Evolutionary conservation across 92 coral and sea anemone genomes (phyloP).

Genomic region (Epizoanthus illoricatus): DNA sequence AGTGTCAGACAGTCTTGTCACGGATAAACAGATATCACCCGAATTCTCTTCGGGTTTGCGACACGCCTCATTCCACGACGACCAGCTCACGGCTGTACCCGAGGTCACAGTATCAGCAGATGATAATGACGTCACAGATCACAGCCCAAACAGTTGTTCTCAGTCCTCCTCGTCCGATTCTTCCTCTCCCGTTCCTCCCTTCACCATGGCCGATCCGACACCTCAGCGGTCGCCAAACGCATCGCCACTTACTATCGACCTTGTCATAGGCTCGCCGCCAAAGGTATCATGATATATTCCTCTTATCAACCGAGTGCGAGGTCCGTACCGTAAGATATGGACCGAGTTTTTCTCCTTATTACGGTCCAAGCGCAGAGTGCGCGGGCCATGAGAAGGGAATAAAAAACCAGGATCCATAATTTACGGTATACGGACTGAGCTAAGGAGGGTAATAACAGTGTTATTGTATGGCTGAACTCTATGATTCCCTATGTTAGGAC

Average conservation of each 20-base stretch:
- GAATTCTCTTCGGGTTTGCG: slow-evolving; percentile 57
- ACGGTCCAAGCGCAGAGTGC: too few species aligned
- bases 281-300: slow-evolving; percentile 35
- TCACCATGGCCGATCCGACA: slow-evolving; percentile 13
- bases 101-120: slow-evolving; percentile 63
- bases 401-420: too few species aligned
- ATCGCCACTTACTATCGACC: slow-evolving; percentile 66
- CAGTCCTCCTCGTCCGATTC: slow-evolving; percentile 54
- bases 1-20: slow-evolving; percentile 57
- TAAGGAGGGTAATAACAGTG: too few species aligned
- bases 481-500: too few species aligned
- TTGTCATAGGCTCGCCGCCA: slow-evolving; percentile 47
- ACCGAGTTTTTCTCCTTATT: too few species aligned
- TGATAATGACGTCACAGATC: slow-evolving; percentile 36
- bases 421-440: too few species aligned
- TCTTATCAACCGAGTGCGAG: too few species aligned
- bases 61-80: slow-evolving; percentile 68
- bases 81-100: slow-evolving; percentile 66
- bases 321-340: too few species aligned
- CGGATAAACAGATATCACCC: slow-evolving; percentile 39
- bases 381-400: too few species aligned
- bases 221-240: slow-evolving; percentile 72
- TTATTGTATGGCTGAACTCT: too few species aligned
- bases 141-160: slow-evolving; percentile 36
- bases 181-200: slow-evolving; percentile 54